Percentiles rank a stretch among this genome's conserved stretches.
Conservation (phyloP, 1,140 invertebrate genomes). For the Pentalonia nigronervosa region DNA sequence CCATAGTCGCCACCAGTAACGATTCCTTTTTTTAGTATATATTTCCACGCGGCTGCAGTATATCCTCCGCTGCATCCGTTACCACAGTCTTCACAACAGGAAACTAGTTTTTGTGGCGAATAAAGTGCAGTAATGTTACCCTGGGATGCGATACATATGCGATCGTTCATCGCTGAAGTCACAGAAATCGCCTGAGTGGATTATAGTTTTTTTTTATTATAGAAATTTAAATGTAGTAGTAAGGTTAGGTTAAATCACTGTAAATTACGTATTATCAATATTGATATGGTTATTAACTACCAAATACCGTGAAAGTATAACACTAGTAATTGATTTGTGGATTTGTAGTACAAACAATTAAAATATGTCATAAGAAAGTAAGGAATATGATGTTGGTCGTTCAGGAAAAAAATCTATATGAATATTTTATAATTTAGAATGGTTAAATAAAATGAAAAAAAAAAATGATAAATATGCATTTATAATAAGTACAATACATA, state of each 20-base stretch:
- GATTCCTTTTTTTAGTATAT: conserved; percentile 66
- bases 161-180: conserved; percentile 72
- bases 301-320: background rate
- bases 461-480: no score
- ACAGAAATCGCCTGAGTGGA: conserved; percentile 59
- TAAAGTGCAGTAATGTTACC: conserved; percentile 67
- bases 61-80: conserved; percentile 74
- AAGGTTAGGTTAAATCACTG: background rate
- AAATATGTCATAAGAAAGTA: background rate
- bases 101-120: conserved; percentile 72
- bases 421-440: no score
- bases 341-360: background rate
- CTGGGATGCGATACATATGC: conserved; percentile 72
- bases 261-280: background rate
- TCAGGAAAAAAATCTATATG: background rate
- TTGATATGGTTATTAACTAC: background rate
- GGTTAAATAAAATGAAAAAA: no score
- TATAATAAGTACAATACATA: no score
- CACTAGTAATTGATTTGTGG: background rate
- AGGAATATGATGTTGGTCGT: background rate
- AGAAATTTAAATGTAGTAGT: background rate
- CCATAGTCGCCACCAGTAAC: conserved; percentile 73
- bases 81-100: conserved; percentile 75
- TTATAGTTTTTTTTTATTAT: background rate
- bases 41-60: conserved; percentile 70